These are phyloP conservation scores for Catocala nupta DNA, from an alignment of 2,888 invertebrate species.

Conservation along the genomic window DNA sequence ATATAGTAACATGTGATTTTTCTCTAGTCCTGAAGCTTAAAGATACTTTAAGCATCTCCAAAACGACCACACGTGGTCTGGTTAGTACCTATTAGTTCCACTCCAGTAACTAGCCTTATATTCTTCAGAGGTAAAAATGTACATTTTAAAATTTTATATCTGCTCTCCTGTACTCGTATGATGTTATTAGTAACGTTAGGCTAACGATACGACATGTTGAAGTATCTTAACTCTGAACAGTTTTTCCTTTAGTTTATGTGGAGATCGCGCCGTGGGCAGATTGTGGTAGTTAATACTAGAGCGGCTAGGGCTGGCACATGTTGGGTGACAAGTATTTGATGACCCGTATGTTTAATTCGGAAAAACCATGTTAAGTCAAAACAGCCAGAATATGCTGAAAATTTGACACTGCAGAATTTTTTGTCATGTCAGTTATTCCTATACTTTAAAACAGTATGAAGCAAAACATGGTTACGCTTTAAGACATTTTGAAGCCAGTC, in stretches of 20 bases:
- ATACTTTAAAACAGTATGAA: no score
- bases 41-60: neutral
- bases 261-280: slow-evolving; percentile 19
- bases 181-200: slow-evolving; percentile 18
- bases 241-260: slow-evolving; percentile 23
- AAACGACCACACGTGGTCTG: slow-evolving; percentile 10
- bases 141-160: neutral
- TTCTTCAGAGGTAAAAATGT: neutral
- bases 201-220: slow-evolving; percentile 22
- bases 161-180: neutral
- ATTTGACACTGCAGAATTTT: no score
- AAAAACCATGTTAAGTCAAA: no score
- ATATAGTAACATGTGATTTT: neutral
- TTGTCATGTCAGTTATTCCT: no score
- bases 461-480: no score
- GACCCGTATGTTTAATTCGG: no score
- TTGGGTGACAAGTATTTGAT: no score
- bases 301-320: slow-evolving; percentile 15
- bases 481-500: no score
- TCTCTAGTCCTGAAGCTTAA: slow-evolving; percentile 1
- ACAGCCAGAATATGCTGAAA: no score
- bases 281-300: slow-evolving; percentile 19
- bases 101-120: neutral
- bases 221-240: slow-evolving; percentile 17
- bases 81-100: slow-evolving; percentile 10